phyloP scores from a whole-genome alignment of 1,140 invertebrate genomes.

The Anadara kagoshimensis region DNA sequence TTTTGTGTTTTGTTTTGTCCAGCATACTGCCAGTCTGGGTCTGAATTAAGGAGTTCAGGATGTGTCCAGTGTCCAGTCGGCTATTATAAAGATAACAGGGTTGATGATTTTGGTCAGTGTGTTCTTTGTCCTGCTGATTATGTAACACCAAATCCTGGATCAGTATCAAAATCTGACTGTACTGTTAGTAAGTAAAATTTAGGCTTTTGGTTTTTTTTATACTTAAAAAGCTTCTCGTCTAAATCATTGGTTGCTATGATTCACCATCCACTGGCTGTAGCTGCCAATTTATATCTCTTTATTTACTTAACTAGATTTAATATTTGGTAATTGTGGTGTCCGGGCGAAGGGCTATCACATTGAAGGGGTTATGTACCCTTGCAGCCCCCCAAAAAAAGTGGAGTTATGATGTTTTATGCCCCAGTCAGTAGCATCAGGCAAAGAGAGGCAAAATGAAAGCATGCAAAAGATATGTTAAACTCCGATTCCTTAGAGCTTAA shows the following conservation, averaged over 20 bases:
- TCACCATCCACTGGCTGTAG: background rate
- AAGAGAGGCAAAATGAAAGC: too few relatives aligned
- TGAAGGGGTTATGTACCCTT: background rate
- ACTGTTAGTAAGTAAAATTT: conserved; percentile 40
- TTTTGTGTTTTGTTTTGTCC: too few relatives aligned
- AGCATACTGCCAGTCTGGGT: conserved; percentile 89
- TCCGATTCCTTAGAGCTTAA: too few relatives aligned
- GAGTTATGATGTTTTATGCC: too few relatives aligned
- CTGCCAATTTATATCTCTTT: background rate
- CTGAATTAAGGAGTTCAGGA: conserved; percentile 87
- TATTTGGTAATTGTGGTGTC: background rate
- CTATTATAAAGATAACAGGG: conserved; percentile 76
- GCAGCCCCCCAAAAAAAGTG: too few relatives aligned
- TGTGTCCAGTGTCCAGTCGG: conserved; percentile 84
- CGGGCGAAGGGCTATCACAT: background rate
- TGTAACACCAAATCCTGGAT: conserved; percentile 15
- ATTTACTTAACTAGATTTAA: background rate
- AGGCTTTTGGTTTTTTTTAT: too few relatives aligned
- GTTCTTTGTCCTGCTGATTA: conserved; percentile 25
- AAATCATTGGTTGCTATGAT: background rate
- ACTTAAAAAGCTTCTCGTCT: too few relatives aligned
- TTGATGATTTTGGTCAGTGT: conserved; percentile 18
- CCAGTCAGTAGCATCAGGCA: too few relatives aligned
- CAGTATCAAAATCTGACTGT: conserved; percentile 11
- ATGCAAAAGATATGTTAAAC: too few relatives aligned